Evolutionary conservation across 2,797 vertebrate genomes (phyloP), one percentile per base, ranked within the genome.

Genomic region (Notamacropus eugenii): DNA sequence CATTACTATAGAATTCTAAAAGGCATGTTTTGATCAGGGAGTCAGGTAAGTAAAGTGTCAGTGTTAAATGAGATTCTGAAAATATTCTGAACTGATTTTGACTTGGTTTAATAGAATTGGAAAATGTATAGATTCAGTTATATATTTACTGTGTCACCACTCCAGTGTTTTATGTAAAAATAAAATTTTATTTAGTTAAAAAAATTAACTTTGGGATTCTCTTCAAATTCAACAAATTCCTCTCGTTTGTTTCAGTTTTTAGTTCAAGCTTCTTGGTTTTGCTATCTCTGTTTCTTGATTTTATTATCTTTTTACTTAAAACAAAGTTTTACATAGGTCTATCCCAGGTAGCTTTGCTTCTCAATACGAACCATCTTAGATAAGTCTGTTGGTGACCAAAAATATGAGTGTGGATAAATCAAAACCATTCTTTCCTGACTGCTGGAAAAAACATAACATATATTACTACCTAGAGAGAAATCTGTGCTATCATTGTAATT

Each of bases 1-100:
- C 9, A 8, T 82, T 82, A 46, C 19, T 46, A 22, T 82, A 87
- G 74, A 82, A 50, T 87, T 82, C 1, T 87, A 50, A 50, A 87
- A 10, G 40, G n/a, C 55, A 59, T 96, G 92, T 95, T 97, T 97
- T 97, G 29, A 55, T 91, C 2, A 92, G 28, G 16, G 91, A 54
- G 54, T 93, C 57, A 92, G 94, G 46, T 74, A 55, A 93, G 14
- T 92, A 92, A 91, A 4, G 94, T 94, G 92, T 93, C 74, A 87
- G 0, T 16, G 91, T 96, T 9, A 93, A 28, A 8, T 93, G 96
- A n/a, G 55, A 59, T 56, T 95, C 95, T 34, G 95, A 57, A 90
- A 93, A 93, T 55, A 93, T 54, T 90, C 27, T 95, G 12, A 95
- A 4, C 31, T 94, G 27, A 34, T 93, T 95, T 96, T 95, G 52